Evolutionary conservation across 2,113 vertebrate species (phyloP).

Genomic region (Dermatemys mawii): DNA sequence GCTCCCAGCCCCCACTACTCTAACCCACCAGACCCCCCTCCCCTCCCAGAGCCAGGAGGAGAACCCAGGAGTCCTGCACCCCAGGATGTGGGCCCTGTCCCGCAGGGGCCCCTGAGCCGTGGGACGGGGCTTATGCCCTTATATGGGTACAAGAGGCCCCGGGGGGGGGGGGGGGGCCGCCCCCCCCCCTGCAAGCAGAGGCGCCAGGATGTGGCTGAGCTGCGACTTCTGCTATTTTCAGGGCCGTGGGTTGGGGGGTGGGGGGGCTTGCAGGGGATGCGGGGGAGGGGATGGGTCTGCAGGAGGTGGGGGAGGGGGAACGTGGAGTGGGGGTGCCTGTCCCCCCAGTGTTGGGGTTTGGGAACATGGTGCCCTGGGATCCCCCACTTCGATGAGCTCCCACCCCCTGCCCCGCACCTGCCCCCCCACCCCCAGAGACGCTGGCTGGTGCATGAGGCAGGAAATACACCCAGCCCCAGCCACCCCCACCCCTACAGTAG

Average conservation of each 20-base stretch:
- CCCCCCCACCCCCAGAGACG: too few species aligned
- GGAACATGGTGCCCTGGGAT: too few species aligned
- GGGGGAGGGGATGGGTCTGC: too few species aligned
- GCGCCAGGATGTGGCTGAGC: conserved; percentile 18
- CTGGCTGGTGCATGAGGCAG: too few species aligned
- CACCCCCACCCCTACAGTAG: too few species aligned
- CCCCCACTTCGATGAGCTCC: too few species aligned
- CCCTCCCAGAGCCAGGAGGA: too few species aligned
- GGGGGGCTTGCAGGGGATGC: too few species aligned
- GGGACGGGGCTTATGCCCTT: background rate
- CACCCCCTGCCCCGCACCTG: too few species aligned
- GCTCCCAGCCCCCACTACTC: background rate
- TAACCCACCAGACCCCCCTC: background rate
- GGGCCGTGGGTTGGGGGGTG: background rate
- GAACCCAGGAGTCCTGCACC: background rate
- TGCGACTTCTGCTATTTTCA: background rate
- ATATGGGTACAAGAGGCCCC: background rate
- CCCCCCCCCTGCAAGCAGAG: background rate
- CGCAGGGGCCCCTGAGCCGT: background rate
- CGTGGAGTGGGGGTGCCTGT: background rate
- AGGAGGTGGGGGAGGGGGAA: background rate
- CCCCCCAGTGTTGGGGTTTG: too few species aligned
- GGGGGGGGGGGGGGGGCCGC: background rate
- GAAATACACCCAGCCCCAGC: too few species aligned
- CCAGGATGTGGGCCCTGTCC: too few species aligned